A percentile compares a stretch with the other conserved stretches of the same genome.
Conservation (phyloP, 92 coral and sea anemone species). For the Parazoanthus darwini region DNA sequence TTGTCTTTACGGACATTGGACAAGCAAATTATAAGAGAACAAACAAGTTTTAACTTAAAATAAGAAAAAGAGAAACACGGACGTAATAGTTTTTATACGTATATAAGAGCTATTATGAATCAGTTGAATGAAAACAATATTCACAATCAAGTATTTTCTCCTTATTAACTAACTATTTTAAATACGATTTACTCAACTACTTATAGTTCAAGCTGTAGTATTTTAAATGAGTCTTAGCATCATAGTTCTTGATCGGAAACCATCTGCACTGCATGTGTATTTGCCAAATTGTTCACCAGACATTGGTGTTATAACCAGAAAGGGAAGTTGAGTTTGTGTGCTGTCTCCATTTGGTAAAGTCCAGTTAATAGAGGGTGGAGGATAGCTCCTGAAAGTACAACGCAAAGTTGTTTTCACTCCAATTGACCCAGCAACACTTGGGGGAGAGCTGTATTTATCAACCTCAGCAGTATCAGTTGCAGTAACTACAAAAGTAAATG, state of each 20-base stretch:
- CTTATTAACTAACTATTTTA: too few relatives aligned
- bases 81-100: too few relatives aligned
- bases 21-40: too few relatives aligned
- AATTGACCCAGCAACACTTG: not conserved
- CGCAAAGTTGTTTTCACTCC: not conserved
- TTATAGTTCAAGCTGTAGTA: not conserved
- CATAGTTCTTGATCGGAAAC: conserved; percentile 2
- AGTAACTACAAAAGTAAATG: not conserved
- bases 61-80: too few relatives aligned
- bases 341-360: not conserved
- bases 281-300: not conserved
- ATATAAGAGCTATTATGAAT: too few relatives aligned
- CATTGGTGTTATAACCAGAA: not conserved
- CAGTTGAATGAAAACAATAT: too few relatives aligned
- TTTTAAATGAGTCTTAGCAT: not conserved
- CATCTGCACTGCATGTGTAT: conserved; percentile 21
- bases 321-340: not conserved
- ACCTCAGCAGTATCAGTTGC: not conserved
- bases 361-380: not conserved
- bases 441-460: not conserved
- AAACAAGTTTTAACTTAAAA: too few relatives aligned
- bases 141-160: too few relatives aligned
- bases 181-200: too few relatives aligned
- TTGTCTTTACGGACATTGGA: too few relatives aligned
- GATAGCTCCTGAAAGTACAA: not conserved